A percentile compares a stretch with the other conserved stretches of the same genome.
phyloP scores from a whole-genome alignment of 2,113 vertebrate genomes.

The Xiphias gladius region DNA sequence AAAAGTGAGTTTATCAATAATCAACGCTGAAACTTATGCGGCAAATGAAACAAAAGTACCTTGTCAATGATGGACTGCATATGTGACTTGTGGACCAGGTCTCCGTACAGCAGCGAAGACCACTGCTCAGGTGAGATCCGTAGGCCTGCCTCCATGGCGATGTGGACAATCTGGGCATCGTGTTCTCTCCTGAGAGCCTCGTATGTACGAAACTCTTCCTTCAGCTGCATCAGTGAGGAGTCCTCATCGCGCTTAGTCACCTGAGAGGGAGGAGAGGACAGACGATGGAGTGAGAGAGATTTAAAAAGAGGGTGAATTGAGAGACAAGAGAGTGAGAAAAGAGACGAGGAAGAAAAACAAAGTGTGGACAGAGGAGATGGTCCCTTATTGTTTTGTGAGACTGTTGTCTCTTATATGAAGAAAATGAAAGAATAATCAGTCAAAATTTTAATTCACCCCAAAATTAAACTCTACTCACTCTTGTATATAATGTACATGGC shows the following conservation, averaged over 20 bases:
- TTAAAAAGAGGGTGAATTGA: neutral
- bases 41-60: constrained; percentile 76
- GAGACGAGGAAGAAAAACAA: neutral
- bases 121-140: constrained; percentile 98
- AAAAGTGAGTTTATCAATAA: neutral
- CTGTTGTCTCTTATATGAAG: too few relatives aligned
- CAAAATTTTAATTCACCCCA: neutral
- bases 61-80: constrained; percentile 99
- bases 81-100: constrained; percentile 98
- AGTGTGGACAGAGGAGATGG: neutral
- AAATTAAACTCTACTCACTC: neutral
- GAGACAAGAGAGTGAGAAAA: neutral
- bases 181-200: constrained; percentile 95
- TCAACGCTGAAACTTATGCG: neutral
- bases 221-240: constrained; percentile 97
- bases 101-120: constrained; percentile 97
- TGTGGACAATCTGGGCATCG: constrained; percentile 97
- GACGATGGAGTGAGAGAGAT: neutral
- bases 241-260: constrained; percentile 98
- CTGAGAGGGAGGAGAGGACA: constrained; percentile 72
- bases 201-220: constrained; percentile 96
- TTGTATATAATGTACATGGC: neutral
- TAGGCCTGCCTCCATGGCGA: constrained; percentile 97
- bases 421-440: neutral
- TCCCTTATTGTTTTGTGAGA: neutral